Conservation (phyloP, 2,888 invertebrate species). For the Dromius quadrimaculatus region DNA sequence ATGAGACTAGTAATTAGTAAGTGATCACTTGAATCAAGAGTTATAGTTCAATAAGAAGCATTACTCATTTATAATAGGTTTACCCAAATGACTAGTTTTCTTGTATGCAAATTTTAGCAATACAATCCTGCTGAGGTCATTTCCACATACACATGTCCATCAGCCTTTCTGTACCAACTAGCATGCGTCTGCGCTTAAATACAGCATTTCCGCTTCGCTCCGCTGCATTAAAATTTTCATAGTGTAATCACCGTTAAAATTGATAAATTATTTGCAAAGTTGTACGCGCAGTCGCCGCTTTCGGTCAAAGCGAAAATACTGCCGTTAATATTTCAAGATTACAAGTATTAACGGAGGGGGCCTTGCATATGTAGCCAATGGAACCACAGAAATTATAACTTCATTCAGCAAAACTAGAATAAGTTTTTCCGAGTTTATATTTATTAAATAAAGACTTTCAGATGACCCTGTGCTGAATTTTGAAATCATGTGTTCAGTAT, state of each 20-base stretch:
- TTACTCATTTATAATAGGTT: too few relatives aligned
- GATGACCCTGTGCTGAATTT: too few relatives aligned
- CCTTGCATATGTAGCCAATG: slow-evolving; percentile 9
- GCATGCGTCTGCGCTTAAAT: slow-evolving; percentile 3
- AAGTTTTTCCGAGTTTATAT: too few relatives aligned
- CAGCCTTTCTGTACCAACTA: slow-evolving; percentile 25
- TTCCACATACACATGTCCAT: slow-evolving; percentile 37
- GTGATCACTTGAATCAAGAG: too few relatives aligned
- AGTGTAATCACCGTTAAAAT: slow-evolving; percentile 51
- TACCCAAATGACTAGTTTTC: neutral
- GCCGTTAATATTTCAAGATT: slow-evolving; percentile 47
- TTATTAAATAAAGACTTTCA: too few relatives aligned
- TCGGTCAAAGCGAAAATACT: slow-evolving; percentile 45
- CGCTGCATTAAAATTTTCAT: slow-evolving; percentile 51
- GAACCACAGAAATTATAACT: slow-evolving; percentile 11
- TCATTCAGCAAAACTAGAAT: neutral
- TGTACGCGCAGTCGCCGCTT: slow-evolving; percentile 8
- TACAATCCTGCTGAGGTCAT: slow-evolving; percentile 16
- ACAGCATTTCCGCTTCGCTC: slow-evolving; percentile 1
- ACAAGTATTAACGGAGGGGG: slow-evolving; percentile 35
- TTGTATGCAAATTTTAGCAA: slow-evolving; percentile 3
- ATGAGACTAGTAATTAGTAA: too few relatives aligned
- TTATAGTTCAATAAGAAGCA: too few relatives aligned
- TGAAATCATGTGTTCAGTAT: too few relatives aligned
- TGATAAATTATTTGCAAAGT: slow-evolving; percentile 52